phyloP scores from a whole-genome alignment of 2,888 invertebrate species.

The Patella depressa region DNA sequence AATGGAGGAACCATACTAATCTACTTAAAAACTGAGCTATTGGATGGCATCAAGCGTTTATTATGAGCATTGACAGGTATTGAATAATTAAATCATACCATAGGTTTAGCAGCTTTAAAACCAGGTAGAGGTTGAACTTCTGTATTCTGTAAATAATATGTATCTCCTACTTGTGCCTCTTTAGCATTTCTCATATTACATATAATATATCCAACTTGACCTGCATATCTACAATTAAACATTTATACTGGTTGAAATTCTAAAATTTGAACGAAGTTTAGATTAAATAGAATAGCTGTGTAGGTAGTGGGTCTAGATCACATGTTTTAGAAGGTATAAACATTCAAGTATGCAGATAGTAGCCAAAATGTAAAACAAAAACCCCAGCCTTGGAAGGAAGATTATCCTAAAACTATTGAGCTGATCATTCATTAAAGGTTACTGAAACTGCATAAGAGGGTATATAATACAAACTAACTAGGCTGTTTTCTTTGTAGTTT shows the following conservation, averaged over 20 bases:
- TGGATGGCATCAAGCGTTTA: no score
- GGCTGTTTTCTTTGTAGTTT: no score
- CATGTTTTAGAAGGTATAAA: neutral
- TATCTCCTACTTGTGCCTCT: conserved; percentile 85
- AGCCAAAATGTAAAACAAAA: neutral
- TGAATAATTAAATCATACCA: conserved; percentile 73
- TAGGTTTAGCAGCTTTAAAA: conserved; percentile 81
- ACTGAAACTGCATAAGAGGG: no score
- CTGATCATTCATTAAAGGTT: no score
- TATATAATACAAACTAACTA: no score
- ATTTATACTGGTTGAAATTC: neutral
- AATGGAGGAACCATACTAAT: no score
- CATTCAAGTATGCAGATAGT: neutral
- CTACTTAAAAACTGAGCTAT: no score
- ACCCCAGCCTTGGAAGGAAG: no score
- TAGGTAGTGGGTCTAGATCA: no score
- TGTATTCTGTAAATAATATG: conserved; percentile 75
- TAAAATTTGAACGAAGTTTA: neutral
- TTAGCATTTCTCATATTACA: conserved; percentile 84
- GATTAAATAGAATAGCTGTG: neutral
- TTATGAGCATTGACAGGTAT: no score
- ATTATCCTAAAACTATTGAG: no score
- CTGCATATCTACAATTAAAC: conserved; percentile 76
- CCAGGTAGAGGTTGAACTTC: conserved; percentile 77
- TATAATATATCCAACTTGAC: conserved; percentile 92